These are phyloP conservation scores for Antitype chi DNA, from an alignment of 2,888 invertebrate species.

Conservation along the genomic window DNA sequence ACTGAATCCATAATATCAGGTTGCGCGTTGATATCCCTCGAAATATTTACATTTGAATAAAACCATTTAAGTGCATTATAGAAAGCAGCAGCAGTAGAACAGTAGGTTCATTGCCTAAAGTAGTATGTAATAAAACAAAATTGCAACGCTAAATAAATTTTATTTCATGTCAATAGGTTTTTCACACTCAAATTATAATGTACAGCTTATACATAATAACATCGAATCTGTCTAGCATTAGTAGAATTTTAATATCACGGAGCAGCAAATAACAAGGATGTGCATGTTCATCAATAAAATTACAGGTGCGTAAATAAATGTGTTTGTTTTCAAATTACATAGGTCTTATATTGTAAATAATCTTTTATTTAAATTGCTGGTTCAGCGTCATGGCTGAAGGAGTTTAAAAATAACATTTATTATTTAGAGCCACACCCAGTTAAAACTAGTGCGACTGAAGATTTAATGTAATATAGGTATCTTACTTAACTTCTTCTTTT, in stretches of 20 bases:
- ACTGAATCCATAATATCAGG: no score
- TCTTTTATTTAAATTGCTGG: slow-evolving; percentile 24
- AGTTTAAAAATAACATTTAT: slow-evolving; percentile 28
- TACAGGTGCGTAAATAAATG: slow-evolving; percentile 58
- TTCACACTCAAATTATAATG: slow-evolving; percentile 84
- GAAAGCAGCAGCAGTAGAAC: not conserved
- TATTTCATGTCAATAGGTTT: slow-evolving; percentile 85
- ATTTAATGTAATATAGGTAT: not conserved
- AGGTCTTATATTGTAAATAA: slow-evolving; percentile 40
- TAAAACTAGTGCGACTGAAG: slow-evolving; percentile 5
- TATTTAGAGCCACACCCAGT: slow-evolving; percentile 10
- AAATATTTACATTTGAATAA: no score
- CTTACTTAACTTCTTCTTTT: not conserved
- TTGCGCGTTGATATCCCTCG: no score
- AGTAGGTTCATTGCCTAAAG: not conserved
- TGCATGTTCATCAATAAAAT: slow-evolving; percentile 66
- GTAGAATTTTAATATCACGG: slow-evolving; percentile 77
- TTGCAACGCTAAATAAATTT: slow-evolving; percentile 86
- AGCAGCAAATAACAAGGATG: slow-evolving; percentile 75
- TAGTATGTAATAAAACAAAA: slow-evolving; percentile 72
- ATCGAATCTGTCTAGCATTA: slow-evolving; percentile 78
- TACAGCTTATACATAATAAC: slow-evolving; percentile 75
- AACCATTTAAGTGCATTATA: no score
- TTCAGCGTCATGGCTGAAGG: slow-evolving; percentile 58
- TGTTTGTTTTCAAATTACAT: slow-evolving; percentile 47